Conservation (phyloP, 2,113 vertebrate species). For the Tachysurus fulvidraco region DNA sequence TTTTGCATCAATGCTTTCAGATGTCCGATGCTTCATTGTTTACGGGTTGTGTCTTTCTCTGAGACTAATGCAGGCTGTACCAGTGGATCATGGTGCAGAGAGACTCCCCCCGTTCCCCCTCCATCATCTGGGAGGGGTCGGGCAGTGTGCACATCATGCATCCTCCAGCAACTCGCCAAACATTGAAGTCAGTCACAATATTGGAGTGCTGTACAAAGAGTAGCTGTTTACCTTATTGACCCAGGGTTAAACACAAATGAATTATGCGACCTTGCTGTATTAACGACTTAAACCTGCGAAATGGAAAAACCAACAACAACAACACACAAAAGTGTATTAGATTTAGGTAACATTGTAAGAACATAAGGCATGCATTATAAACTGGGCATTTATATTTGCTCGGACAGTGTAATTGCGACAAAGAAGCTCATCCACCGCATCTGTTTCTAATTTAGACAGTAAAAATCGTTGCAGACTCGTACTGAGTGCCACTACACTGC, state of each 20-base stretch:
- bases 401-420: background rate
- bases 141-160: slow-evolving; percentile 29
- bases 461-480: background rate
- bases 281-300: background rate
- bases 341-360: background rate
- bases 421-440: background rate
- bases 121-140: slow-evolving; percentile 15
- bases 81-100: slow-evolving; percentile 29
- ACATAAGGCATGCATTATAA: too few species aligned
- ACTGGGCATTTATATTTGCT: background rate
- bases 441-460: background rate
- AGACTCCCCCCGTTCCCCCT: slow-evolving; percentile 9
- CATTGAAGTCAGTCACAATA: background rate
- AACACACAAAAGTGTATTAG: background rate
- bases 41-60: slow-evolving; percentile 9
- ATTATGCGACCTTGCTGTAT: background rate
- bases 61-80: background rate
- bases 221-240: background rate
- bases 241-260: background rate
- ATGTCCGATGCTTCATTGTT: background rate
- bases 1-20: background rate
- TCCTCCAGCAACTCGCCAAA: slow-evolving; percentile 35
- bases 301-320: too few species aligned
- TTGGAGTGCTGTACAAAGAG: background rate
- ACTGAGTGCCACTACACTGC: background rate